A percentile compares a stretch with the other conserved stretches of the same genome.
Conservation (phyloP, 1,140 invertebrate species). For the Hylyphantes graminicola region DNA sequence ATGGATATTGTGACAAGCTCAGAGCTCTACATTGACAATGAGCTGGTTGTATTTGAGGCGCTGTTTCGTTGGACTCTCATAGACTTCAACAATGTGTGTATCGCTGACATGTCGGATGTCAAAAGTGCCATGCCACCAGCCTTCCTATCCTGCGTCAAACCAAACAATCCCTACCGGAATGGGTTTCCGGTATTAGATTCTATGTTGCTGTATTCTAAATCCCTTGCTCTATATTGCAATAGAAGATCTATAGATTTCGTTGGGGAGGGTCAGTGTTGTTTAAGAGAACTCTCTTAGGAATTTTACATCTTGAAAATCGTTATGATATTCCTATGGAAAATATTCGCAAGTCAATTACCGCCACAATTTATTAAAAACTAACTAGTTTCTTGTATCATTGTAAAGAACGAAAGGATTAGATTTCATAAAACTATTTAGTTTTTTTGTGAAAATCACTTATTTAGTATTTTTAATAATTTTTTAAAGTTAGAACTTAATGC, state of each 20-base stretch:
- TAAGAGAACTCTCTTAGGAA: slow-evolving; percentile 38
- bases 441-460: slow-evolving; percentile 26
- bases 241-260: slow-evolving; percentile 7
- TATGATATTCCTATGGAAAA: too few relatives aligned
- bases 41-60: slow-evolving; percentile 36
- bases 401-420: too few relatives aligned
- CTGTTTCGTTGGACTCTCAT: slow-evolving; percentile 35
- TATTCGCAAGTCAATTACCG: too few relatives aligned
- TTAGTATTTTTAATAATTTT: too few relatives aligned
- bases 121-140: slow-evolving; percentile 39
- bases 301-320: too few relatives aligned
- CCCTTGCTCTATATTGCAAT: slow-evolving; percentile 2
- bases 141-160: slow-evolving; percentile 22
- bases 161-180: slow-evolving; percentile 30
- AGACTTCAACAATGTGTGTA: slow-evolving; percentile 36
- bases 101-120: slow-evolving; percentile 51
- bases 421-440: too few relatives aligned
- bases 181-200: slow-evolving; percentile 27
- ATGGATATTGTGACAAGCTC: slow-evolving; percentile 34
- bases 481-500: too few relatives aligned
- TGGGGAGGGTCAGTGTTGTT: slow-evolving; percentile 16
- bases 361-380: too few relatives aligned
- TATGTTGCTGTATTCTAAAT: slow-evolving; percentile 4
- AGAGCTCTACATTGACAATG: slow-evolving; percentile 32
- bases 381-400: too few relatives aligned